Evolutionary conservation across 2,888 invertebrate species (phyloP), one percentile per base, ranked within the genome.

Genomic region (Ferrisia virgata): DNA sequence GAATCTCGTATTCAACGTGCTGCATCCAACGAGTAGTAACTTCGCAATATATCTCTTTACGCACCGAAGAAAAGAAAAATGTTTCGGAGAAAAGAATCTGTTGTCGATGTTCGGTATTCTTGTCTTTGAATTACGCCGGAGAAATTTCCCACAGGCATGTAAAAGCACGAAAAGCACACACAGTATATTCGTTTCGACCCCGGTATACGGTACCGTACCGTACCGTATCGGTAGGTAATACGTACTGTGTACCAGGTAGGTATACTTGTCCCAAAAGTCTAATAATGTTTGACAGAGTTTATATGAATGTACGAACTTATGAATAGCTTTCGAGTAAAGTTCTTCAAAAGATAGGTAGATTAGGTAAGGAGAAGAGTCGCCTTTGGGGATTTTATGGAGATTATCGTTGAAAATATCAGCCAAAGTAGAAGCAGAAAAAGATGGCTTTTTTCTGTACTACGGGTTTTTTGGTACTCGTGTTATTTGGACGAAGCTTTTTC

Each of bases 321-420:
- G 72, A 72, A 72, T 72, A 72, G 72, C 72, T 72, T 72, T 72
- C 72, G 72, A 72, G 72, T 33, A 72, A 72, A 72, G 36, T 72
- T 72, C 72, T 72, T 72, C 72, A 72, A 72, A 72, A 72, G 72
- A 72, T 72, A 72, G 72, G 72, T 72, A 72, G 72, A 72, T 72
- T 72, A 72, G 72, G 72, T 28, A 28, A 36, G 36, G 72, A 18
- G 72, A 15, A 18, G 72, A 72, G 72, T 72, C 72, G 72, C 72
- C 72, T 72, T 72, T 18, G 18, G 72, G 72, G 72, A 72, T 31
- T 72, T 72, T 36, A 36, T 72, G 9, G n/a, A 72, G 72, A 72
- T 72, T 72, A 72, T 72, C 72, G 72, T 72, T 36, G 72, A 36
- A 72, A 72, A 72, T 64, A 64, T 64, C 64, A 22, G 53, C 64